A percentile compares a stretch with the other conserved stretches of the same genome.
phyloP scores from a whole-genome alignment of 2,888 invertebrate species.

The Lithodes maja region DNA sequence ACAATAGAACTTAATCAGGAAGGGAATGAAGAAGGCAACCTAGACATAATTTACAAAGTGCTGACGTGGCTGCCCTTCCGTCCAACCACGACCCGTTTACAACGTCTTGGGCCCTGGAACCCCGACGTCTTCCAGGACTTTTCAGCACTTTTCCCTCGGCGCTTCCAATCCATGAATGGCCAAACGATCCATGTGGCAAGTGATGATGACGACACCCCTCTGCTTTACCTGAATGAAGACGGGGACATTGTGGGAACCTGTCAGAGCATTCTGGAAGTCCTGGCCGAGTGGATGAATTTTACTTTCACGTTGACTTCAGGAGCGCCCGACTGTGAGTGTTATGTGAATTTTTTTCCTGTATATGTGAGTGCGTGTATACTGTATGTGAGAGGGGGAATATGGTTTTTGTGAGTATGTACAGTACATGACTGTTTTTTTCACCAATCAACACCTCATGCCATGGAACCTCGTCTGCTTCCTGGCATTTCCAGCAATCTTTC shows the following conservation, averaged over 20 bases:
- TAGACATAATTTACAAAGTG: background rate
- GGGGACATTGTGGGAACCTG: slow-evolving; percentile 36
- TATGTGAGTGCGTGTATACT: no score
- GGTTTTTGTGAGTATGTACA: no score
- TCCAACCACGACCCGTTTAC: background rate
- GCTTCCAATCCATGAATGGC: slow-evolving; percentile 49
- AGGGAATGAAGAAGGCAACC: background rate
- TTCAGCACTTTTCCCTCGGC: slow-evolving; percentile 23
- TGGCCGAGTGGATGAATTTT: slow-evolving; percentile 41
- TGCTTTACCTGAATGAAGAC: slow-evolving; percentile 30
- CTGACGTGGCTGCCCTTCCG: slow-evolving; percentile 35
- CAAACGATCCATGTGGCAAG: slow-evolving; percentile 42
- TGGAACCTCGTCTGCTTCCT: no score
- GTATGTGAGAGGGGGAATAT: no score
- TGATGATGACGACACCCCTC: slow-evolving; percentile 51
- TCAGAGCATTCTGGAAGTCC: slow-evolving; percentile 32
- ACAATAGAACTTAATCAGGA: no score
- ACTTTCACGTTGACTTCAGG: slow-evolving; percentile 38
- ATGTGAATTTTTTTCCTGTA: no score
- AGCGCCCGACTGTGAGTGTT: slow-evolving; percentile 24
- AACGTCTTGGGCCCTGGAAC: slow-evolving; percentile 33
- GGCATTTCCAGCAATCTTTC: no score
- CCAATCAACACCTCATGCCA: no score
- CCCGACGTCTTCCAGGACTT: slow-evolving; percentile 21
- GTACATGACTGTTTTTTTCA: no score